Evolutionary conservation across 2,888 invertebrate genomes (phyloP).

Genomic region (Pristionchus arcanus): DNA sequence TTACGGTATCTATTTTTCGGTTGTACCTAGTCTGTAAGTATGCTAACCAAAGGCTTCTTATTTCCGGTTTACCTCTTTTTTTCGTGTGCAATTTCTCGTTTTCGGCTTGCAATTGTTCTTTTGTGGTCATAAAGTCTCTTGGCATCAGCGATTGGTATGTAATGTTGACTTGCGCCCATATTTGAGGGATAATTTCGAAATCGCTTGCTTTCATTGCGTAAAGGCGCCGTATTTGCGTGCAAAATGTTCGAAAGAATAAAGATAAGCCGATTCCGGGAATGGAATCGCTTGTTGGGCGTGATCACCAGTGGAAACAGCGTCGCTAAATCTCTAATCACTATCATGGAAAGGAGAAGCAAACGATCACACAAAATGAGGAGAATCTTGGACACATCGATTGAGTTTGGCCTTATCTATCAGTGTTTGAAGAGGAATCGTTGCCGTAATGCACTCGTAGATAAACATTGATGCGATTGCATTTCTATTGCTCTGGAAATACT

Average conservation of each 20-base stretch:
- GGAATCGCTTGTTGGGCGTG: background rate
- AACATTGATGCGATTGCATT: too few relatives aligned
- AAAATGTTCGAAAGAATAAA: too few relatives aligned
- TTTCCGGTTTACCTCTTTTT: background rate
- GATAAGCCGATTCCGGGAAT: background rate
- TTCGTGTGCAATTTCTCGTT: constrained; percentile 2
- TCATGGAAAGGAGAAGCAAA: background rate
- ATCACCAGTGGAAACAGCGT: too few relatives aligned
- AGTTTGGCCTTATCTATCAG: too few relatives aligned
- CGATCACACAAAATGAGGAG: background rate
- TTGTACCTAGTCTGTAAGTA: background rate
- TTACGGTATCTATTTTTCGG: background rate
- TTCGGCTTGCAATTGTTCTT: background rate
- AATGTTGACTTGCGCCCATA: background rate
- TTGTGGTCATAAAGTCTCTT: background rate
- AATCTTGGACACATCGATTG: background rate
- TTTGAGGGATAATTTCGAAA: too few relatives aligned
- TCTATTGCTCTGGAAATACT: too few relatives aligned
- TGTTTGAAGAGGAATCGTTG: too few relatives aligned
- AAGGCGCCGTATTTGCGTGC: too few relatives aligned
- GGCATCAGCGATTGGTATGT: too few relatives aligned
- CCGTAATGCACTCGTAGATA: too few relatives aligned
- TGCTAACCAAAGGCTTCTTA: background rate
- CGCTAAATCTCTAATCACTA: background rate
- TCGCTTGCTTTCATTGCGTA: too few relatives aligned